Conservation (phyloP, 2,797 vertebrate genomes). For the Falco concolor region DNA sequence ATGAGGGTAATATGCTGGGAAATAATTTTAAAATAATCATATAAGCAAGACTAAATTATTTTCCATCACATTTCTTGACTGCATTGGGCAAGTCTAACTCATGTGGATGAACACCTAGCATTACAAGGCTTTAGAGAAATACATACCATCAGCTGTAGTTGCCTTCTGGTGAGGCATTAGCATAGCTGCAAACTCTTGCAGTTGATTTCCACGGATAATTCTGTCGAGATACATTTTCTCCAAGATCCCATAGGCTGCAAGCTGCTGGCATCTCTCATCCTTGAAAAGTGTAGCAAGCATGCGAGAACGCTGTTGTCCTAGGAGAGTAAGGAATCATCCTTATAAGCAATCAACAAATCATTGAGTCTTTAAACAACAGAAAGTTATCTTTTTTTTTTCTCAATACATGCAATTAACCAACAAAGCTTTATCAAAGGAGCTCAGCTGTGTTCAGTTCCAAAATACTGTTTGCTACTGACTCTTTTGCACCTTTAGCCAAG, state of each 20-base stretch:
- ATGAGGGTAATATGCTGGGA: background rate
- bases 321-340: background rate
- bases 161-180: slow-evolving; percentile 98
- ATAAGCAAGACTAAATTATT: background rate
- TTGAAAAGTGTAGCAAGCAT: slow-evolving; percentile 99
- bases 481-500: background rate
- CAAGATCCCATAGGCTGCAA: slow-evolving; percentile 93
- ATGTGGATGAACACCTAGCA: background rate
- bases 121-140: background rate
- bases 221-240: slow-evolving; percentile 99
- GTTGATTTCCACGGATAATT: slow-evolving; percentile 95
- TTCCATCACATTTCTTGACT: background rate
- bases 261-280: slow-evolving; percentile 97
- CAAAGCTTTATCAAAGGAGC: background rate
- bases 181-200: slow-evolving; percentile 98
- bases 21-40: background rate
- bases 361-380: background rate
- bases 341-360: background rate
- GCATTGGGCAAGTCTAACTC: background rate
- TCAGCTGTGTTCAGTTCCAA: background rate
- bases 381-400: background rate
- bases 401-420: background rate
- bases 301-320: slow-evolving; percentile 96
- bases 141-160: slow-evolving; percentile 86
- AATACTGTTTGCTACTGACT: background rate